A percentile compares a stretch with the other conserved stretches of the same genome.
phyloP scores from a whole-genome alignment of 2,113 vertebrate genomes.

The Trichechus manatus region DNA sequence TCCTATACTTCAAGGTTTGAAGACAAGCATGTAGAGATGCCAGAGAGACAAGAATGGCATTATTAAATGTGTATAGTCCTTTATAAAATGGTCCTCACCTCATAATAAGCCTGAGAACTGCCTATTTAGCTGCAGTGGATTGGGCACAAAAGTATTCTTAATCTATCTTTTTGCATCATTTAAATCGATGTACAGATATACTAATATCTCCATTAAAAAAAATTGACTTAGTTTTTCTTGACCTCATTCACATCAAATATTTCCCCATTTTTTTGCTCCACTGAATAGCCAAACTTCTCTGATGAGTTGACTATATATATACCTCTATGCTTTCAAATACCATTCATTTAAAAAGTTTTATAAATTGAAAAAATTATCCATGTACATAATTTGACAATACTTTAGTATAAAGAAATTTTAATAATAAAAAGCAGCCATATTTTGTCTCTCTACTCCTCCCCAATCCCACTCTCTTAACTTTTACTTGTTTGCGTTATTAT shows the following conservation, averaged over 20 bases:
- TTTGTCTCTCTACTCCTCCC: neutral
- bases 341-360: neutral
- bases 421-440: neutral
- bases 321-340: neutral
- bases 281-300: neutral
- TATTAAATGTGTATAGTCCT: neutral
- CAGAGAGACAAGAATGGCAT: neutral
- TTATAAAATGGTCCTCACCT: neutral
- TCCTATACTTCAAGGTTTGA: neutral
- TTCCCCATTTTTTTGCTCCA: neutral
- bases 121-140: neutral
- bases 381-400: constrained; percentile 6
- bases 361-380: constrained; percentile 17
- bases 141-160: neutral
- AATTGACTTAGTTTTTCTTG: neutral
- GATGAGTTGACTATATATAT: neutral
- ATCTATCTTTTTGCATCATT: neutral
- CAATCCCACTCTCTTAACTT: neutral
- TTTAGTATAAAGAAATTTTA: neutral
- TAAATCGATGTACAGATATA: neutral
- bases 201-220: constrained; percentile 27
- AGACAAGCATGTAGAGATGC: neutral
- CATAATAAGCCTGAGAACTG: neutral
- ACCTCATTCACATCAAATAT: neutral
- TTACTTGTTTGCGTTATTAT: neutral